These are phyloP conservation scores for Sebastes glaucus DNA, from an alignment of 2,797 vertebrate genomes.

Conservation along the genomic window DNA sequence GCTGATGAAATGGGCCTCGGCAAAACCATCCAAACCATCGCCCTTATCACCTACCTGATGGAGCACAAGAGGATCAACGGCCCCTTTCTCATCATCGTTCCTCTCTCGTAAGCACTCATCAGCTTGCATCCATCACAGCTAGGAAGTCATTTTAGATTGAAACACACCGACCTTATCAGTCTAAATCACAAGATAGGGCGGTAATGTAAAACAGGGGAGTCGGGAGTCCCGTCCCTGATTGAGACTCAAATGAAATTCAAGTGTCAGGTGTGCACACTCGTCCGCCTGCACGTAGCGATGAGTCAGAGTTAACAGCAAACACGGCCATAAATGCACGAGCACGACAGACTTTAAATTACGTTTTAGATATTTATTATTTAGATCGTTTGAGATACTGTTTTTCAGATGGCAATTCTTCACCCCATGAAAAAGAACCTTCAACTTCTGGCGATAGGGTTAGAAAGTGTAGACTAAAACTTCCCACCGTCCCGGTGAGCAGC, in stretches of 20 bases:
- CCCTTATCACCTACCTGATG: slow-evolving; percentile 98
- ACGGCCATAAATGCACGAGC: too few species aligned
- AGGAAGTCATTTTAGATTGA: not conserved
- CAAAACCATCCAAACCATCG: slow-evolving; percentile 98
- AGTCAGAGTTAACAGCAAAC: not conserved
- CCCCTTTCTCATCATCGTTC: slow-evolving; percentile 97
- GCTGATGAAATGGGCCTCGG: slow-evolving; percentile 99
- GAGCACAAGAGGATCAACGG: slow-evolving; percentile 96
- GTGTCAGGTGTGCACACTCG: not conserved
- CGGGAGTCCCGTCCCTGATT: not conserved
- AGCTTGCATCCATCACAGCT: not conserved
- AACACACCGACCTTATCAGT: not conserved
- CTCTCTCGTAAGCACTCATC: slow-evolving; percentile 91
- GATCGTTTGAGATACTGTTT: too few species aligned
- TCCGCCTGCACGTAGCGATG: not conserved
- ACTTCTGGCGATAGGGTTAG: too few species aligned
- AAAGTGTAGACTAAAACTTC: too few species aligned
- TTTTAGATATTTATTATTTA: too few species aligned
- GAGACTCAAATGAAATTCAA: not conserved
- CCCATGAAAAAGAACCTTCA: too few species aligned
- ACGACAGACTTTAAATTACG: too few species aligned
- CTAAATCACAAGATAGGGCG: not conserved
- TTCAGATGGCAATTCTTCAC: too few species aligned
- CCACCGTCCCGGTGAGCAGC: not conserved
- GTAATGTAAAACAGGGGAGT: not conserved